These are phyloP conservation scores for Myiotriccus ornatus DNA, from an alignment of 2,797 vertebrate species.

Conservation along the genomic window DNA sequence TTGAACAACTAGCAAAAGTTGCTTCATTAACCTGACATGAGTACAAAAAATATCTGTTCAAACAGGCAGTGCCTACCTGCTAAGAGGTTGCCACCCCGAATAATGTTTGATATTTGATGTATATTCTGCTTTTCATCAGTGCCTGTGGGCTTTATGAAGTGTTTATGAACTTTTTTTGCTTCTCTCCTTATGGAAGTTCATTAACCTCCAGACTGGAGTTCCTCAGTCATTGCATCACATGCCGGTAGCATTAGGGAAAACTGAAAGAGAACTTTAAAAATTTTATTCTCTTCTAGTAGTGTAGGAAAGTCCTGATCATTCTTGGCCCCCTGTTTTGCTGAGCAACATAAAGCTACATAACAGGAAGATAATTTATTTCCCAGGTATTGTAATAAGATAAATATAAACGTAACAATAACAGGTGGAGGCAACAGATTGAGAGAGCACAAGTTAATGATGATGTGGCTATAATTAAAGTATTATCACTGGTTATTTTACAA, in stretches of 20 bases:
- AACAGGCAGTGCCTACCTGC: not conserved
- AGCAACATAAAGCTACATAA: not conserved
- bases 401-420: constrained; percentile 21
- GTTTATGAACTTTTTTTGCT: not conserved
- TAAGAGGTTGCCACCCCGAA: not conserved
- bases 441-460: constrained; percentile 36
- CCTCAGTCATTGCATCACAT: not conserved
- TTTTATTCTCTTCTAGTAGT: not conserved
- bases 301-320: not conserved
- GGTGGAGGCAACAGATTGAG: constrained; percentile 46
- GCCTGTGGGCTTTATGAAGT: not conserved
- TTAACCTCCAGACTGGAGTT: not conserved
- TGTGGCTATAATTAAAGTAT: constrained; percentile 32
- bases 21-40: constrained; percentile 22
- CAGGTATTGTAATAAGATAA: not conserved
- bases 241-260: not conserved
- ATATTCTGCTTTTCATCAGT: constrained; percentile 22
- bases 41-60: not conserved
- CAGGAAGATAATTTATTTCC: not conserved
- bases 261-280: not conserved
- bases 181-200: not conserved
- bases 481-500: constrained; percentile 8
- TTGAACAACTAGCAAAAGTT: not conserved
- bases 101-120: not conserved
- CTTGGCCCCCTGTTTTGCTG: not conserved